Conservation (phyloP, 2,888 invertebrate genomes). For the Chorisops tibialis region DNA sequence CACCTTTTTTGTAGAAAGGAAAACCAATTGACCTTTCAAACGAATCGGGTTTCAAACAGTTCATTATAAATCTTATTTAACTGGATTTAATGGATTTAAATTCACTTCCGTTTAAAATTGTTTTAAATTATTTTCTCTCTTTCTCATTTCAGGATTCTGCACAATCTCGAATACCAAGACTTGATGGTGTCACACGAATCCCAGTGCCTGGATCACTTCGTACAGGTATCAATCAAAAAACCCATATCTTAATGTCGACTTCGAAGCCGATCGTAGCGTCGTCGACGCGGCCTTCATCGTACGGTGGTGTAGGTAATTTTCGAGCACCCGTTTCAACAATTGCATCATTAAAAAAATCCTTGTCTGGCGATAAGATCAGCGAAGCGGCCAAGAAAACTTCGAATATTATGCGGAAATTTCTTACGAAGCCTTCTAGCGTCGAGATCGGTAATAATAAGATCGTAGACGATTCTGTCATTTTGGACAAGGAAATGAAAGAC, state of each 20-base stretch:
- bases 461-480: conserved; percentile 6
- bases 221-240: neutral
- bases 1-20: no score
- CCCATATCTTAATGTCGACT: conserved; percentile 16
- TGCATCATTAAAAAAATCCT: conserved; percentile 43
- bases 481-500: conserved; percentile 36
- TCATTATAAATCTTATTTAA: no score
- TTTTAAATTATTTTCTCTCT: no score
- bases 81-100: no score
- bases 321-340: conserved; percentile 35
- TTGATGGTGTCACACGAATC: conserved; percentile 47
- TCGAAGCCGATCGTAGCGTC: conserved; percentile 38
- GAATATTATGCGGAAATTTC: conserved; percentile 44
- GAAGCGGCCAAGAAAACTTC: conserved; percentile 45
- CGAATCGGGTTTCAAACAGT: no score
- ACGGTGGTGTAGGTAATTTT: conserved; percentile 34
- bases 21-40: no score
- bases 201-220: conserved; percentile 45
- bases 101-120: no score
- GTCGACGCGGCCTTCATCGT: conserved; percentile 41
- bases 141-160: conserved; percentile 44
- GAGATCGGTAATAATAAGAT: neutral
- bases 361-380: conserved; percentile 44
- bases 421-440: conserved; percentile 33
- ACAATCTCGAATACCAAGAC: conserved; percentile 47